phyloP scores from a whole-genome alignment of 2,888 invertebrate genomes.

The Tiliacea aurago region DNA sequence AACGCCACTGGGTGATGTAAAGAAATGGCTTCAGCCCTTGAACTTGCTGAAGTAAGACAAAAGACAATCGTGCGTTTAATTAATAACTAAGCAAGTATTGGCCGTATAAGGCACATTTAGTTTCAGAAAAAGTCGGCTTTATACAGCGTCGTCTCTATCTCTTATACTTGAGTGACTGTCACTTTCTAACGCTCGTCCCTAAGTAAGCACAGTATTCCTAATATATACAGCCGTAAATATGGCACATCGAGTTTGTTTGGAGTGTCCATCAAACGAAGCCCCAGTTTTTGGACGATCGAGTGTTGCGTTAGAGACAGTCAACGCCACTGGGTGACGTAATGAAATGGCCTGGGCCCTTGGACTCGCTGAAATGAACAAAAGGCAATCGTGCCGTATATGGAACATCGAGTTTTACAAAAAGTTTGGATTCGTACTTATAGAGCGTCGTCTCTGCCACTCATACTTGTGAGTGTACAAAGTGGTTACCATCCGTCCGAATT shows the following conservation, averaged over 20 bases:
- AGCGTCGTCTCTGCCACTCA: background rate
- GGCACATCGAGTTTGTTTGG: conserved; percentile 51
- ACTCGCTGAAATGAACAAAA: conserved; percentile 41
- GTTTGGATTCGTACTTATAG: background rate
- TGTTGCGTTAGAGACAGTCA: conserved; percentile 62
- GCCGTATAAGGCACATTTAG: background rate
- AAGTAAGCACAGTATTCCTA: background rate
- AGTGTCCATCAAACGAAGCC: conserved; percentile 62
- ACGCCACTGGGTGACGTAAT: conserved; percentile 55
- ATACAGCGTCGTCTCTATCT: background rate
- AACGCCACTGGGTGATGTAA: conserved; percentile 55
- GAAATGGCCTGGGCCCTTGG: conserved; percentile 63
- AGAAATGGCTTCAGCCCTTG: conserved; percentile 63
- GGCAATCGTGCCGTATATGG: background rate
- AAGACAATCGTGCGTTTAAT: conserved; percentile 19
- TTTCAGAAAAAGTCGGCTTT: background rate
- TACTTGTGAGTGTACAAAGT: background rate
- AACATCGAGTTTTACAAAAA: background rate
- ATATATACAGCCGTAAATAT: background rate
- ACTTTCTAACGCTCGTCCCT: background rate
- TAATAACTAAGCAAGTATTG: conserved; percentile 11
- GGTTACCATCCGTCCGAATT: background rate
- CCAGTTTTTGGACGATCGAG: conserved; percentile 70
- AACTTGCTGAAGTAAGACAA: conserved; percentile 49
- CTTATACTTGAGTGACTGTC: background rate